phyloP scores from a whole-genome alignment of 2,888 invertebrate species.

The Nymphalis polychloros region DNA sequence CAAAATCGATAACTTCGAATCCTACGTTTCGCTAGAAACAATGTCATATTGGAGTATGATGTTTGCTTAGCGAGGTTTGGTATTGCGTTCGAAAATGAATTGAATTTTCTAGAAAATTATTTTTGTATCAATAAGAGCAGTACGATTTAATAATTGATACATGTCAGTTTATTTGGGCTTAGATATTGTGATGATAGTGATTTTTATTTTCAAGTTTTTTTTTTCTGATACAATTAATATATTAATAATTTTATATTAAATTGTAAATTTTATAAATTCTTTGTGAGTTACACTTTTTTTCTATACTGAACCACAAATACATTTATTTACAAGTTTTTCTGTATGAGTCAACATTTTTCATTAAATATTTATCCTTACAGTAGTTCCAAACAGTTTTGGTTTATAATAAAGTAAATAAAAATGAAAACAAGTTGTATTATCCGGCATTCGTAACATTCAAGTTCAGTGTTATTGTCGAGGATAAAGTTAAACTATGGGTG shows the following conservation, averaged over 20 bases:
- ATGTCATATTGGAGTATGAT: conserved; percentile 28
- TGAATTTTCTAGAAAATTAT: not conserved
- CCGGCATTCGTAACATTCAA: conserved; percentile 36
- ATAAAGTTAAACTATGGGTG: conserved; percentile 31
- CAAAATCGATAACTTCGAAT: conserved; percentile 68
- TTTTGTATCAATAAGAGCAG: not conserved
- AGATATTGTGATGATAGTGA: no score
- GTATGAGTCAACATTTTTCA: not conserved
- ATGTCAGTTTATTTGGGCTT: no score
- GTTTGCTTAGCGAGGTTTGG: conserved; percentile 8
- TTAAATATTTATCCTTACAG: not conserved
- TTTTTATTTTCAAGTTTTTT: no score
- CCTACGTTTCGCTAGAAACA: conserved; percentile 43
- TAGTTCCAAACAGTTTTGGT: not conserved
- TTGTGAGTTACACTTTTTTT: no score
- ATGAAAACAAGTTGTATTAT: conserved; percentile 25
- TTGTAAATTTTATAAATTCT: no score
- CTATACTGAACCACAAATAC: no score
- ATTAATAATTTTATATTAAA: no score
- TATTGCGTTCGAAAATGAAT: not conserved
- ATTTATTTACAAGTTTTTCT: not conserved
- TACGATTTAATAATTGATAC: no score
- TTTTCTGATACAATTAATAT: no score
- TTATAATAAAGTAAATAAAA: conserved; percentile 2
- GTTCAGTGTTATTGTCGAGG: conserved; percentile 36